Evolutionary conservation across 2,888 invertebrate genomes (phyloP).

Genomic region (Copidosoma aretas): DNA sequence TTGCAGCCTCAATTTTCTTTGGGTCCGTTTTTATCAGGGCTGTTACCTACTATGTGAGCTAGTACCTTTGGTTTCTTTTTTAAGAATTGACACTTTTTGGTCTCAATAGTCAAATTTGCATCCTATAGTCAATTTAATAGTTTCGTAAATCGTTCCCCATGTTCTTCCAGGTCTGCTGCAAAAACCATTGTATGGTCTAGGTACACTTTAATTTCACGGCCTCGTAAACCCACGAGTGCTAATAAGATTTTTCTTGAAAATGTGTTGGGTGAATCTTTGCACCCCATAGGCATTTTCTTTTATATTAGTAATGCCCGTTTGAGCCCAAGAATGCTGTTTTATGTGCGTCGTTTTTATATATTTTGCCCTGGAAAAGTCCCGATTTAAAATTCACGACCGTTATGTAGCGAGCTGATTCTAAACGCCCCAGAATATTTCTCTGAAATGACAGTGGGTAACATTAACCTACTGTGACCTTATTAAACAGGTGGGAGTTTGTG

Average conservation of each 20-base stretch:
- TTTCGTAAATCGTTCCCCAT: slow-evolving; percentile 40
- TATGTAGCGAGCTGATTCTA: slow-evolving; percentile 43
- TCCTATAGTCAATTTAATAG: slow-evolving; percentile 43
- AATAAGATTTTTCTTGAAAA: slow-evolving; percentile 42
- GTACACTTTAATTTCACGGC: slow-evolving; percentile 44
- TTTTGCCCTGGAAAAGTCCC: slow-evolving; percentile 42
- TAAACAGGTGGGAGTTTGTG: slow-evolving; percentile 43
- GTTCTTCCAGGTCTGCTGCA: slow-evolving; percentile 43
- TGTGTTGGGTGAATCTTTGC: slow-evolving; percentile 40
- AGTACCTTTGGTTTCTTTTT: slow-evolving; percentile 3
- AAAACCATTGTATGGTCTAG: slow-evolving; percentile 49
- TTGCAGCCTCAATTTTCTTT: slow-evolving; percentile 22
- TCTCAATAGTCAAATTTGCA: slow-evolving; percentile 47
- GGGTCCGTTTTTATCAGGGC: slow-evolving; percentile 28
- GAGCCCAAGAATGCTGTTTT: slow-evolving; percentile 46
- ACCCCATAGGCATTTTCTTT: slow-evolving; percentile 47
- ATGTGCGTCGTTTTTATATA: slow-evolving; percentile 21
- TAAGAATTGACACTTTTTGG: slow-evolving; percentile 43
- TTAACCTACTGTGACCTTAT: slow-evolving; percentile 43
- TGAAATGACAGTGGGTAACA: slow-evolving; percentile 43
- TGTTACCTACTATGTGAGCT: slow-evolving; percentile 19
- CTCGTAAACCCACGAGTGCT: slow-evolving; percentile 42
- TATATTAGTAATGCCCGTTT: slow-evolving; percentile 48
- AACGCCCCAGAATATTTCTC: slow-evolving; percentile 41
- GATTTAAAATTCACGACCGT: slow-evolving; percentile 40